Conservation (phyloP, 2,113 vertebrate genomes). For the Alosa alosa region DNA sequence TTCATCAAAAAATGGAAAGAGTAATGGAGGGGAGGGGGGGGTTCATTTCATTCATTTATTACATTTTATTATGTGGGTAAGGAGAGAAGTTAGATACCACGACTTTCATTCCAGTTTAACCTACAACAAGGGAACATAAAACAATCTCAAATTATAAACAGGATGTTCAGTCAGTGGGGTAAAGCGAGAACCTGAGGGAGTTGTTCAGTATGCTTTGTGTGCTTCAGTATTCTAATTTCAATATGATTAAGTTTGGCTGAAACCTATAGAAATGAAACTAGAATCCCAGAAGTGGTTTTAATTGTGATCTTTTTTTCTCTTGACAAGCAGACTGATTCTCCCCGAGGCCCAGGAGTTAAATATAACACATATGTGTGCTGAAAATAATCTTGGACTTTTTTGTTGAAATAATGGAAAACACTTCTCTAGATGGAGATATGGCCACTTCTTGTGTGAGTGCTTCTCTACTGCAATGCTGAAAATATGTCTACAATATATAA, state of each 20-base stretch:
- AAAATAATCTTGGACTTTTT: neutral
- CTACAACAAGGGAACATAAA: neutral
- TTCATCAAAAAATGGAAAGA: neutral
- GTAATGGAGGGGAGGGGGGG: no score
- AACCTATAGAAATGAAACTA: neutral
- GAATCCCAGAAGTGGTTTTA: neutral
- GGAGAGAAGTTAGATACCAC: neutral
- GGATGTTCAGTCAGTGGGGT: neutral
- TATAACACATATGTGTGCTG: neutral
- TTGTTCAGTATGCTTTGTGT: no score
- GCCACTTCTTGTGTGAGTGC: neutral
- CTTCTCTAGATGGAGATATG: neutral
- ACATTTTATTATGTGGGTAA: no score
- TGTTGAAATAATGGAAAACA: neutral
- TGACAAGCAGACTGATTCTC: neutral
- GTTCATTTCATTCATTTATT: no score
- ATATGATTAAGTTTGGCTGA: neutral
- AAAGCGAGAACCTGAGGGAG: neutral
- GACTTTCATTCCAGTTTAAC: neutral
- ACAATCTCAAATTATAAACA: neutral
- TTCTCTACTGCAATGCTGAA: neutral
- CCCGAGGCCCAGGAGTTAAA: neutral
- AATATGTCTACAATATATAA: neutral
- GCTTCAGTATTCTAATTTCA: neutral
- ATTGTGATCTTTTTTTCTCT: neutral